phyloP scores from a whole-genome alignment of 2,888 invertebrate genomes.

The Ennomos fuscantarius region DNA sequence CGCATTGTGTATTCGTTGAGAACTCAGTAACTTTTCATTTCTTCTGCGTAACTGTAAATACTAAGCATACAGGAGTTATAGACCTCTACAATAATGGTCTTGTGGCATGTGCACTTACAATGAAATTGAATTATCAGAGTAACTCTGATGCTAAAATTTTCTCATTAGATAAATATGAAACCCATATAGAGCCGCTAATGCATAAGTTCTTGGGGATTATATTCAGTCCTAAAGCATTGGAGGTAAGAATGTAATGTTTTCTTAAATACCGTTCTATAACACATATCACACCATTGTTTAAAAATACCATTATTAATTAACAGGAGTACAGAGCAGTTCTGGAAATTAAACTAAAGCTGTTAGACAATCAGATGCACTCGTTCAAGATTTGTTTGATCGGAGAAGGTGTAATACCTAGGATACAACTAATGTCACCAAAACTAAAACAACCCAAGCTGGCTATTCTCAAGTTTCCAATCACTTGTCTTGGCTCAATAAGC shows the following conservation, averaged over 20 bases:
- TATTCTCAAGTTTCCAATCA: conserved; percentile 66
- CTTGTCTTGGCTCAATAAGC: conserved; percentile 71
- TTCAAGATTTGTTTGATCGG: conserved; percentile 77
- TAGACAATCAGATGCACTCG: conserved; percentile 68
- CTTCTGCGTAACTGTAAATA: conserved; percentile 71
- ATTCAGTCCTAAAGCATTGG: conserved; percentile 69
- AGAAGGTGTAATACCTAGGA: conserved; percentile 76
- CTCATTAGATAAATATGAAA: conserved; percentile 72
- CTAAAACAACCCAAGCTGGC: conserved; percentile 57
- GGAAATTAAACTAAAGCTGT: conserved; percentile 71
- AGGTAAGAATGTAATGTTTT: conserved; percentile 49
- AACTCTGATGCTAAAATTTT: conserved; percentile 67
- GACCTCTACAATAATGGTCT: conserved; percentile 78
- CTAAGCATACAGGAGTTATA: conserved; percentile 60
- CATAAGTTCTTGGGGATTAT: conserved; percentile 72
- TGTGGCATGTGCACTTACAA: conserved; percentile 69
- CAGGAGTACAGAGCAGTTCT: conserved; percentile 77
- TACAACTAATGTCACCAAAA: conserved; percentile 60
- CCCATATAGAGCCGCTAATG: conserved; percentile 72
- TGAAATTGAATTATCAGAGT: conserved; percentile 69
- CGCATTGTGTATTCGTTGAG: conserved; percentile 77
- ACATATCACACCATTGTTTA: neutral
- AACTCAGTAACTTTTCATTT: conserved; percentile 75
- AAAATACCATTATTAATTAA: conserved; percentile 20
- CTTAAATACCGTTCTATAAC: too few species aligned